Base-by-base conservation (phyloP, 2,113 vertebrate genomes). In the Odocoileus hemionus region DNA sequence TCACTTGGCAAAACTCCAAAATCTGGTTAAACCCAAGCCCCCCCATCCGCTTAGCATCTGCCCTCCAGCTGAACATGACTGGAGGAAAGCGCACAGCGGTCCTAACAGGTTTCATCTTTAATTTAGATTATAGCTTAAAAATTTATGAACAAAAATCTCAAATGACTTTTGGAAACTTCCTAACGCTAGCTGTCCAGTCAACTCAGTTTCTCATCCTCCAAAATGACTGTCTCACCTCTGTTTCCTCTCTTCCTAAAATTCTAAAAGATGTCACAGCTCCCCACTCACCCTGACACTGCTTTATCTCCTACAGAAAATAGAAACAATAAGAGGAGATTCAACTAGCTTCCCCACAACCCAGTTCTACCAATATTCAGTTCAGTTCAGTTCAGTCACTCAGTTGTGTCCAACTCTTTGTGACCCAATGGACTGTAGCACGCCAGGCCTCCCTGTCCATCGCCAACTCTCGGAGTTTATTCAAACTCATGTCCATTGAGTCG, bases 51-150 rank as follows among this genome's bases (percentile, higher is more conserved):
- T 76, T n/a, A 89, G 70, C 70, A 86, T 78, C 70, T 89, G 61
- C 45, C 79, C n/a, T 86, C 91, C 88, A 79, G 43, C 50, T 60
- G 80, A 95, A 90, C 3, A 1, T 52, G 50, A 55, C 91, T 12
- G 3, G 45, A 47, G 26, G 13, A 80, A 87, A 92, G 54, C 45
- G 30, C 36, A 60, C 67, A 67, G 80, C 25, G 45, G 11, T n/a
- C 47, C 25, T 16, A 84, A 88, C 86, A 74, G 30, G 28, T 91
- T 82, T 67, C 16, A 1, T 45, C 79, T 87, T 55, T 67, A 91
- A 60, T 79, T 84, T 87, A 96, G 79, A 82, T 87, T 90, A 50
- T 61, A 79, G 70, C 95, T 92, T 67, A 60, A 92, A 55, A 90
- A 70, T 55, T 17, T 88, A 80, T 25, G 39, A 86, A 95, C 54